Evolutionary conservation across 1,140 invertebrate species (phyloP).

Genomic region (Hydropsyche tenuis): DNA sequence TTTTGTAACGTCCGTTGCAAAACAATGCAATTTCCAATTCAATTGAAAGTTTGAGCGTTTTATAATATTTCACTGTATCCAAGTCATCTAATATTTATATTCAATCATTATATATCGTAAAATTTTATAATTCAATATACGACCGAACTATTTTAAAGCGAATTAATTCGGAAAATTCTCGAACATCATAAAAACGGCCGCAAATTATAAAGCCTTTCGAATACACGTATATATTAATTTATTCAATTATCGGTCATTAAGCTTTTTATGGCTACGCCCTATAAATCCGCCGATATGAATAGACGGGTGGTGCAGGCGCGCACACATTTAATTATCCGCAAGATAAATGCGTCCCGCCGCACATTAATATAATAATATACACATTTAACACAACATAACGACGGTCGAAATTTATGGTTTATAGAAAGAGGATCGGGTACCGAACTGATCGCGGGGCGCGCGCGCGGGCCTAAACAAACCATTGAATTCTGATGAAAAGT

Average conservation of each 20-base stretch:
- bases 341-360: conserved; percentile 5
- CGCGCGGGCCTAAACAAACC: conserved; percentile 33
- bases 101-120: too few relatives aligned
- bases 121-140: too few relatives aligned
- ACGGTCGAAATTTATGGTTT: conserved; percentile 22
- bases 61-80: too few relatives aligned
- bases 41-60: too few relatives aligned
- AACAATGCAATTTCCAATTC: too few relatives aligned
- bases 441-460: conserved; percentile 36
- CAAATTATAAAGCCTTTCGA: too few relatives aligned
- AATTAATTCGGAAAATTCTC: too few relatives aligned
- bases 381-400: not conserved
- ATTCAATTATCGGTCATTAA: conserved; percentile 2
- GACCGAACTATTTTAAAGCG: too few relatives aligned
- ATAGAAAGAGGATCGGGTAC: conserved; percentile 33
- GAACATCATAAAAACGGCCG: too few relatives aligned
- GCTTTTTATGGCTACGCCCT: conserved; percentile 2
- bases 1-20: too few relatives aligned
- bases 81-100: too few relatives aligned
- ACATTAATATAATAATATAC: not conserved
- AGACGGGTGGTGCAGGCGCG: not conserved
- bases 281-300: not conserved
- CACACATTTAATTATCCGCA: conserved; percentile 26
- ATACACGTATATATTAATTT: conserved; percentile 8
- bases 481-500: conserved; percentile 38